Evolutionary conservation across 2,888 invertebrate genomes (phyloP).

Genomic region (Nephrotoma flavescens): DNA sequence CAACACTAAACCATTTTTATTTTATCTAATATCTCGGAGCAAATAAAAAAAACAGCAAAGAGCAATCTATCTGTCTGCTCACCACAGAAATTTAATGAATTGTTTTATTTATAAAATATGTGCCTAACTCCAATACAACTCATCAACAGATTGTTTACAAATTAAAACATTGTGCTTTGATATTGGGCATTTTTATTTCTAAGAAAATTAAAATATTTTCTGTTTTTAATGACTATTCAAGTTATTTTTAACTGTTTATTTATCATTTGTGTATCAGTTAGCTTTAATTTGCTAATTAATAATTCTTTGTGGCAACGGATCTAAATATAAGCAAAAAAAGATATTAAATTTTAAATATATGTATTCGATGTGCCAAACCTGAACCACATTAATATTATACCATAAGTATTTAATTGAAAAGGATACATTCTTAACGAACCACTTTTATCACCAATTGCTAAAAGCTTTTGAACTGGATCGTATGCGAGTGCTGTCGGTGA

Average conservation of each 20-base stretch:
- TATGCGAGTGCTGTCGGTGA: constrained; percentile 94
- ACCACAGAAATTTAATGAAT: too few relatives aligned
- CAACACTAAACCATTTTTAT: too few relatives aligned
- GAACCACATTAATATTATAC: neutral
- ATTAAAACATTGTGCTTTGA: neutral
- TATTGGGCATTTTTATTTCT: neutral
- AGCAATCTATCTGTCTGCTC: too few relatives aligned
- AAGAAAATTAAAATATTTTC: neutral
- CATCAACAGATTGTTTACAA: neutral
- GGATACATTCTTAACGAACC: constrained; percentile 95
- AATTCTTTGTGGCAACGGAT: neutral
- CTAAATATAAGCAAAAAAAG: neutral
- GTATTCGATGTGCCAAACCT: neutral
- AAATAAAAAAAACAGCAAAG: too few relatives aligned
- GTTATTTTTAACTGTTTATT: too few relatives aligned
- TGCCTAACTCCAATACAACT: neutral
- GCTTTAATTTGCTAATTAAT: neutral
- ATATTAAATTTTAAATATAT: neutral
- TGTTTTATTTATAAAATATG: neutral
- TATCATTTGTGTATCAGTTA: neutral
- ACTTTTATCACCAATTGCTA: constrained; percentile 92
- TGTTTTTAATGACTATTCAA: neutral
- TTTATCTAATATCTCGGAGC: too few relatives aligned
- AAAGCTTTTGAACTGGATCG: constrained; percentile 93
- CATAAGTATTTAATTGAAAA: constrained; percentile 31